Percentiles rank a stretch among this genome's conserved stretches.
phyloP scores from a whole-genome alignment of 2,797 vertebrate species.

The Rhynchotus rufescens region DNA sequence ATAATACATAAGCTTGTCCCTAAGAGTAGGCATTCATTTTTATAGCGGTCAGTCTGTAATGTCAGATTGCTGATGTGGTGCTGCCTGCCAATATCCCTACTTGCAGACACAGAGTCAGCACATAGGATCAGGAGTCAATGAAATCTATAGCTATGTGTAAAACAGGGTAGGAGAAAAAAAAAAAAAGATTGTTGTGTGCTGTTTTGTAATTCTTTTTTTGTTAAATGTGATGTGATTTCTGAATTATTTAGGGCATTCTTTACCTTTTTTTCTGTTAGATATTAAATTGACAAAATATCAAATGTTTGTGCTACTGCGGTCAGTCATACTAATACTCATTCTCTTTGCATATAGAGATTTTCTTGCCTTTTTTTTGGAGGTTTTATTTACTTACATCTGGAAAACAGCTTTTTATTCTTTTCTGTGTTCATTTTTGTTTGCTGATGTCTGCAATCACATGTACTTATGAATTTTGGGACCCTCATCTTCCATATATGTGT shows the following conservation, averaged over 20 bases:
- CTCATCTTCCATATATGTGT: background rate
- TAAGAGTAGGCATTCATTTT: constrained; percentile 31
- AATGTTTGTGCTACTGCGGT: background rate
- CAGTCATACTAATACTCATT: background rate
- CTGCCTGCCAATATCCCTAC: constrained; percentile 63
- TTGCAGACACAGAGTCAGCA: constrained; percentile 84
- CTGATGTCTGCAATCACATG: background rate
- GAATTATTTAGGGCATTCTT: background rate
- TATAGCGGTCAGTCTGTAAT: constrained; percentile 10
- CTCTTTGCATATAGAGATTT: background rate
- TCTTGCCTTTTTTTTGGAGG: background rate
- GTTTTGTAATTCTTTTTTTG: background rate
- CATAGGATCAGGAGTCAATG: constrained; percentile 70
- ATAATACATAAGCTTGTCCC: background rate
- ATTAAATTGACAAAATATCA: background rate
- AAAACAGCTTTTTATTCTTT: background rate
- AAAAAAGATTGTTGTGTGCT: background rate
- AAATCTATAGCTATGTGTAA: constrained; percentile 46
- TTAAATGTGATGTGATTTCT: background rate
- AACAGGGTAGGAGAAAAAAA: constrained; percentile 8
- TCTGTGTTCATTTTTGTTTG: background rate
- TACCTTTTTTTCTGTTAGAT: background rate
- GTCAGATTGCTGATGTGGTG: constrained; percentile 80
- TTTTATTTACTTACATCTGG: background rate
- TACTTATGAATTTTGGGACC: background rate